phyloP scores from a whole-genome alignment of 2,113 vertebrate species.

The Silurus glanis region DNA sequence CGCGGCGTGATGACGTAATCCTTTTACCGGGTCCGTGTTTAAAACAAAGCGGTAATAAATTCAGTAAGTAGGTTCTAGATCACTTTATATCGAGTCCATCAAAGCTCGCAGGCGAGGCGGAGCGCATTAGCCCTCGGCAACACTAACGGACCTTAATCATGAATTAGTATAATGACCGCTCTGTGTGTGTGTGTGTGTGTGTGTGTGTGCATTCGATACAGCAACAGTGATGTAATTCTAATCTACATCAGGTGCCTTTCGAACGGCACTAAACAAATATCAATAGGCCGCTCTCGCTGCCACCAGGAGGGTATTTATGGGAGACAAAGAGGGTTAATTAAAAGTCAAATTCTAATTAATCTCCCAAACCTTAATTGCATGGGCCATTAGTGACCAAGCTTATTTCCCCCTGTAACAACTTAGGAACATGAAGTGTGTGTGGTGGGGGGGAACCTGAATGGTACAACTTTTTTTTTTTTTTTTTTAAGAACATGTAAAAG shows the following conservation, averaged over 20 bases:
- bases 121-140: constrained; percentile 72
- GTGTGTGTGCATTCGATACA: constrained; percentile 55
- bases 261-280: constrained; percentile 79
- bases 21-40: neutral
- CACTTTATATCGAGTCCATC: constrained; percentile 16
- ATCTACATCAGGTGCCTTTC: constrained; percentile 70
- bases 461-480: no score
- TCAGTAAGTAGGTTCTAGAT: constrained; percentile 66
- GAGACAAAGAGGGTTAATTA: constrained; percentile 78
- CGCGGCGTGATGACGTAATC: constrained; percentile 11
- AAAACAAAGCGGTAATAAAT: constrained; percentile 42
- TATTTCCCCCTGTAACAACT: constrained; percentile 71
- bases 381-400: constrained; percentile 69
- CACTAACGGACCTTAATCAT: constrained; percentile 71
- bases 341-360: constrained; percentile 83
- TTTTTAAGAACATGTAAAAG: no score
- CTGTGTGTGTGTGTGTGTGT: constrained; percentile 64
- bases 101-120: constrained; percentile 64
- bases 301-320: constrained; percentile 77
- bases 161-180: constrained; percentile 74
- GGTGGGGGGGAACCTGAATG: no score
- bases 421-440: constrained; percentile 32
- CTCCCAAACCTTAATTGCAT: constrained; percentile 70
- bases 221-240: constrained; percentile 73
- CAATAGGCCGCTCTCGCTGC: constrained; percentile 71